A percentile compares a stretch with the other conserved stretches of the same genome.
phyloP scores from a whole-genome alignment of 2,888 invertebrate species.

The Notodonta dromedarius region DNA sequence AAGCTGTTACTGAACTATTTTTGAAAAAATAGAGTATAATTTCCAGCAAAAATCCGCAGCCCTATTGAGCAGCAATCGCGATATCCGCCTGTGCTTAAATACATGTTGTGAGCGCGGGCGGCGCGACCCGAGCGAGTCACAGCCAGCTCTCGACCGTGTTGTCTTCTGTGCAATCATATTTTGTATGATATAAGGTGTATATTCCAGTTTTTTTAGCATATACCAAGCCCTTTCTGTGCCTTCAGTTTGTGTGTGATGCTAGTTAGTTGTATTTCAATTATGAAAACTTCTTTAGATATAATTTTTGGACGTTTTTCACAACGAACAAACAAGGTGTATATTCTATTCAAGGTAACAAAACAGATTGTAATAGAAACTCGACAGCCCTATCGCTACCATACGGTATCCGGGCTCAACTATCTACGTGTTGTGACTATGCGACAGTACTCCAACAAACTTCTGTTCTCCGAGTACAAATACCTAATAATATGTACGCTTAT shows the following conservation, averaged over 20 bases:
- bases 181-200: slow-evolving; percentile 12
- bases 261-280: too few species aligned
- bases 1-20: too few species aligned
- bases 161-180: slow-evolving; percentile 26
- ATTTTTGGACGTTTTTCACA: too few species aligned
- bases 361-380: neutral
- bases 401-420: slow-evolving; percentile 4
- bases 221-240: too few species aligned
- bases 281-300: too few species aligned
- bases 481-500: slow-evolving; percentile 4
- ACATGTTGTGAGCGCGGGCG: slow-evolving; percentile 15
- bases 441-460: slow-evolving; percentile 7
- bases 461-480: slow-evolving; percentile 4
- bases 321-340: too few species aligned
- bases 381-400: slow-evolving; percentile 3
- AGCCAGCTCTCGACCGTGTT: neutral
- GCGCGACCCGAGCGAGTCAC: neutral
- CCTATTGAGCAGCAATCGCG: slow-evolving; percentile 38
- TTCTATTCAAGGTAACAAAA: neutral
- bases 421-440: slow-evolving; percentile 3
- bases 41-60: neutral
- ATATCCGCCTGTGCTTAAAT: slow-evolving; percentile 51
- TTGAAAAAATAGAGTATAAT: too few species aligned
- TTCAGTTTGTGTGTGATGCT: too few species aligned
- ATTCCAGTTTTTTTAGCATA: too few species aligned